Evolutionary conservation across 2,113 vertebrate species (phyloP).

Genomic region (Eclectus roratus): DNA sequence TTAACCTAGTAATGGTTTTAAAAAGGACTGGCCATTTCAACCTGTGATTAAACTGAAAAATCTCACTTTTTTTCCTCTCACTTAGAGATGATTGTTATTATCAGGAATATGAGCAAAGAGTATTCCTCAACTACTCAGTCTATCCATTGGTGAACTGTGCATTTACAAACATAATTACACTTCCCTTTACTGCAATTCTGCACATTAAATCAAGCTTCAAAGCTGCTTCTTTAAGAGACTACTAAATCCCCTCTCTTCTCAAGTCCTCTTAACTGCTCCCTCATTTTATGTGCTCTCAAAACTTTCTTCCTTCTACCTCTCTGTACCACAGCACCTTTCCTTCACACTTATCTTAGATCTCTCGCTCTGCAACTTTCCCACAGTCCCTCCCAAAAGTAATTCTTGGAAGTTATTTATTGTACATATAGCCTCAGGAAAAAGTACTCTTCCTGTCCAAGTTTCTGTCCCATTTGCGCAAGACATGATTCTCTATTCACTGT

Average conservation of each 20-base stretch:
- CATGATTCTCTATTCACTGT: background rate
- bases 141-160: background rate
- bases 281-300: background rate
- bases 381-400: background rate
- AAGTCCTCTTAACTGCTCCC: background rate
- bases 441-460: background rate
- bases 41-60: background rate
- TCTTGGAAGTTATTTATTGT: background rate
- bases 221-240: background rate
- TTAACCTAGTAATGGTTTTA: background rate
- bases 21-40: background rate
- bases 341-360: background rate
- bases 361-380: background rate
- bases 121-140: background rate
- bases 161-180: background rate
- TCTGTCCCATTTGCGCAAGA: background rate
- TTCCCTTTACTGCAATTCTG: background rate
- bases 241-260: background rate
- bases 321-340: background rate
- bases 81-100: background rate
- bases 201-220: background rate
- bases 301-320: background rate
- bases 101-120: background rate
- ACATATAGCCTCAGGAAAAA: background rate
- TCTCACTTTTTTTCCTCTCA: background rate